These are phyloP conservation scores for Cremastinae sp. DNA, from an alignment of 2,888 invertebrate species.

Conservation along the genomic window DNA sequence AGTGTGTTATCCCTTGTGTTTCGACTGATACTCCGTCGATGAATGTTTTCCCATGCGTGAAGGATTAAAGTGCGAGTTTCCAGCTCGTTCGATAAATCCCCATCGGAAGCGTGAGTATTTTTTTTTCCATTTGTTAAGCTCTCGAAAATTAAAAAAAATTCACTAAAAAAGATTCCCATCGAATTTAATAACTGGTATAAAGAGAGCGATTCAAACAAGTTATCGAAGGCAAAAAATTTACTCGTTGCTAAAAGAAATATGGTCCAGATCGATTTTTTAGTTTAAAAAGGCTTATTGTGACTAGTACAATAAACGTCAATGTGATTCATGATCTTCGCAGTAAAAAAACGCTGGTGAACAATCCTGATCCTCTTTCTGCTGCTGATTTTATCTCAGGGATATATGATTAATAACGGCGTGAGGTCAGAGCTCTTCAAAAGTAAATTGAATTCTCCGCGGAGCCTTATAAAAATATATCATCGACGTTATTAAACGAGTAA, in stretches of 20 bases:
- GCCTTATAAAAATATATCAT: not conserved
- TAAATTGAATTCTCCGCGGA: conserved; percentile 39
- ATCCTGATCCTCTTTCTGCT: not conserved
- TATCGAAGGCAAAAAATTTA: no score
- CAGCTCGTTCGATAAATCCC: conserved; percentile 38
- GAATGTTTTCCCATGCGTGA: conserved; percentile 29
- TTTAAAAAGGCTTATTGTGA: no score
- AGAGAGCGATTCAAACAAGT: no score
- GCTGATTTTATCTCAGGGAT: conserved; percentile 32
- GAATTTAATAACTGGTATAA: no score
- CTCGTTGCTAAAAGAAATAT: no score
- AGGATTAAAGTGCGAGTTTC: conserved; percentile 59
- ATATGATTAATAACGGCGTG: conserved; percentile 55
- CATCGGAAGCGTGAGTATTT: conserved; percentile 47
- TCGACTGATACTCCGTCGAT: conserved; percentile 29
- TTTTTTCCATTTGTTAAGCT: not conserved
- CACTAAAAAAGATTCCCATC: no score
- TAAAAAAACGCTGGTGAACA: conserved; percentile 35
- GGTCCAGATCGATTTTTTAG: no score
- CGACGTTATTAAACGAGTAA: no score
- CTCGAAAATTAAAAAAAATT: no score
- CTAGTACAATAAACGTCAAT: conserved; percentile 52
- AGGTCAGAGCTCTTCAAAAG: conserved; percentile 27
- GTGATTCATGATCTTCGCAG: conserved; percentile 42
- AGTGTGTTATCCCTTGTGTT: conserved; percentile 34